Evolutionary conservation across 2,888 invertebrate genomes (phyloP), one percentile per base, ranked within the genome.

Genomic region (Alcis repandata): DNA sequence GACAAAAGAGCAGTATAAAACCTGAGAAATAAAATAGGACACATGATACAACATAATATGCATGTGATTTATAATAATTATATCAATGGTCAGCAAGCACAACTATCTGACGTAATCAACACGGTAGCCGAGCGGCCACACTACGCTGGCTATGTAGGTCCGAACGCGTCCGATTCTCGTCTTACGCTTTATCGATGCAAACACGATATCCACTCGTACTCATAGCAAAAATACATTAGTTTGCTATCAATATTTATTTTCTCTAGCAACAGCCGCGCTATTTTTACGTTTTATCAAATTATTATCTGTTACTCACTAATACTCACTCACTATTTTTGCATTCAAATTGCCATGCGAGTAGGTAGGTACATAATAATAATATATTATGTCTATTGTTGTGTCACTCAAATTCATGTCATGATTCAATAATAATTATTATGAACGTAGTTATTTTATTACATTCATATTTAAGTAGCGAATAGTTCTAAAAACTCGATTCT

Each of bases 401-500:
- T 73, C 40, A 40, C 22, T 40, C 40, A 53, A 40, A 53, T 53
- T 53, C 53, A 33, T 40, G 27, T 22, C 73, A 71, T 71, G 71
- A 67, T 45, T 54, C 32, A n/a, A 61, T 40, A 45, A 53, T 53
- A 19, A 49, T 49, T 49, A 40, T 40, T 49, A 40, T 40, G 22
- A 11, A 27, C 13, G 17, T 48, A 19, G 54, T 32, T 61, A 61
- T 54, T 54, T 40, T 51, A 52, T 69, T 69, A 77, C 72, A 63
- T 70, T 76, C 77, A 78, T 77, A 78, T 76, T 79, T 75, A 71
- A 76, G 70, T 77, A 79, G 75, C 77, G 73, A 83, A 79, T 86
- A 87, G 89, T 90, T 90, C 89, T 79, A 84, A 89, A 87, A 88
- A 89, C 87, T 86, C 83, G 78, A 81, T 78, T 83, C 85, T 85